Conservation (phyloP, 2,113 vertebrate genomes). For the Hylia prasina region DNA sequence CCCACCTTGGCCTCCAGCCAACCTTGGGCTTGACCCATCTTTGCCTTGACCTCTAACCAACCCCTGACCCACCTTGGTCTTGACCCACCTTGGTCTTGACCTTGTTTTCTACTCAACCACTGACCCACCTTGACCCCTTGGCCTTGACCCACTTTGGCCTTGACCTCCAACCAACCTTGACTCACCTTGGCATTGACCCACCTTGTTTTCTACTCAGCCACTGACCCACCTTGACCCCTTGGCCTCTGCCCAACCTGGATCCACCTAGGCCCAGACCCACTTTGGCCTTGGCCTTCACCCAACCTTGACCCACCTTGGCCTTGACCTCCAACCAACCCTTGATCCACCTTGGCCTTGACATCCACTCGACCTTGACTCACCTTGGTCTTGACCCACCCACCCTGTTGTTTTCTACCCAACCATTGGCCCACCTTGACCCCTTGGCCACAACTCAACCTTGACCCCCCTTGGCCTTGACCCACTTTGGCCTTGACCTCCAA, state of each 20-base stretch:
- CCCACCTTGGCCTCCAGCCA: too few species aligned
- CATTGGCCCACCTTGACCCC: not conserved
- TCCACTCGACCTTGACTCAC: not conserved
- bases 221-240: not conserved
- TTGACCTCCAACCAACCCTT: too few species aligned
- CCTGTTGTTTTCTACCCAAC: too few species aligned
- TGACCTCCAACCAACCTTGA: not conserved
- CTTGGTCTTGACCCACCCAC: not conserved
- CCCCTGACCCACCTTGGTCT: not conserved
- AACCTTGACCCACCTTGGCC: not conserved
- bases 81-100: not conserved
- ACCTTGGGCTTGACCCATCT: not conserved
- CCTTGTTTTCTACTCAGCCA: not conserved
- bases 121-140: too few species aligned
- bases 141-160: too few species aligned
- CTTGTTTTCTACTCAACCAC: too few species aligned
- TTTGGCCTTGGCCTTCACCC: too few species aligned
- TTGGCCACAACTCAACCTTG: not conserved
- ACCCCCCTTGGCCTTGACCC: not conserved
- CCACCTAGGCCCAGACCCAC: too few species aligned
- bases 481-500: too few species aligned
- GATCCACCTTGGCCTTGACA: not conserved
- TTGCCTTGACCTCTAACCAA: not conserved
- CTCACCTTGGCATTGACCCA: not conserved
- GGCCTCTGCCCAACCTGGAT: too few species aligned